Evolutionary conservation across 2,113 vertebrate genomes (phyloP), one percentile per base, ranked within the genome.

Genomic region (Aspiorhynchus laticeps): DNA sequence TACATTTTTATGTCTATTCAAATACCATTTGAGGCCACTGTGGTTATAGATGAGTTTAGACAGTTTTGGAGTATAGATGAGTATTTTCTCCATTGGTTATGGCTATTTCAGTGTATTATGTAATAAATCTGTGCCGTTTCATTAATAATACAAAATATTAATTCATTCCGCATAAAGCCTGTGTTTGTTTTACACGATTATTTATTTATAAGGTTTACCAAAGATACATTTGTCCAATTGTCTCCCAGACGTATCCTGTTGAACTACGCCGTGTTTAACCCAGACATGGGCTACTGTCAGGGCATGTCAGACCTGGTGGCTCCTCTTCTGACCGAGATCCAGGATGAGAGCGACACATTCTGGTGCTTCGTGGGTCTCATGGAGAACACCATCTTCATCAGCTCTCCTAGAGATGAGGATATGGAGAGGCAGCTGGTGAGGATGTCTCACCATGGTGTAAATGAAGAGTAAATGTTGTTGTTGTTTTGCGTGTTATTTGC

Each of bases 281-380:
- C 97, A 0, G 91, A 95, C 81, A 96, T 96, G 86, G 98, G 98
- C 76, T 99, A 99, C 94, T 98, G 97, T 88, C 98, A 99, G 93
- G 98, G 98, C 76, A 99, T 99, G 98, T 99, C 98, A 0, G 98
- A 99, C 93, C 95, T 99, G 91, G 96, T 99, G 91, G 98, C 98
- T 7, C 98, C 98, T 0, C 93, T 99, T 90, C 96, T 99, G 91
- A 95, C 97, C 0, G 97, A 99, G 94, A 94, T 99, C 90, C 95
- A 97, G 88, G 98, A 99, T 9, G 97, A 99, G 90, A 97, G 98
- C 0, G 98, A 99, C 93, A 98, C 98, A 46, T 99, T 99, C 95
- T 99, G 98, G 98, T 99, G 98, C 93, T 99, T 99, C 21, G 98
- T 99, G 15, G 98, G 98, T 38, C 80, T 99, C 93, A 99, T 99